A percentile compares a stretch with the other conserved stretches of the same genome.
These are phyloP conservation scores for Actinernus sp. DNA, from an alignment of 92 coral and sea anemone genomes.

Conservation along the genomic window DNA sequence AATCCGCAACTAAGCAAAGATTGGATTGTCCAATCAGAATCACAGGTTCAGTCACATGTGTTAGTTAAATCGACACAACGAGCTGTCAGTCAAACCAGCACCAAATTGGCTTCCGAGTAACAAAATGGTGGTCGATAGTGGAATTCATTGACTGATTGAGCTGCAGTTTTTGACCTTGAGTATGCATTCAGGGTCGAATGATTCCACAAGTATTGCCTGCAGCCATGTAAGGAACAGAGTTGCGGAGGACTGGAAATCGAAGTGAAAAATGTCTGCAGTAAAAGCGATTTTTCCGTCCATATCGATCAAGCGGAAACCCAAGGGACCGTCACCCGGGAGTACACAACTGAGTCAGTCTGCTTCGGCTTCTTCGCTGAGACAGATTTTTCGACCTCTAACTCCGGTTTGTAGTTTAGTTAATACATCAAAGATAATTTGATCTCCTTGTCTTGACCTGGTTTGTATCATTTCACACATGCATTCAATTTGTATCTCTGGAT, in stretches of 20 bases:
- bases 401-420: constrained; percentile 76
- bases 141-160: constrained; percentile 20
- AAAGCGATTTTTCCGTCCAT: constrained; percentile 81
- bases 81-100: constrained; percentile 42
- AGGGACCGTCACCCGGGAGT: constrained; percentile 39
- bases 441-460: constrained; percentile 18
- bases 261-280: constrained; percentile 67
- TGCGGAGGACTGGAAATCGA: constrained; percentile 32
- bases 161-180: constrained; percentile 13
- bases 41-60: constrained; percentile 17
- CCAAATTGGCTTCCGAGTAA: no score
- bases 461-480: constrained; percentile 3
- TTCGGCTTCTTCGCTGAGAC: constrained; percentile 9
- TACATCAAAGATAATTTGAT: constrained; percentile 5
- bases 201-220: constrained; percentile 3
- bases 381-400: constrained; percentile 74
- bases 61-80: constrained; percentile 5
- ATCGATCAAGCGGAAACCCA: constrained; percentile 75
- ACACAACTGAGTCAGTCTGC: constrained; percentile 15
- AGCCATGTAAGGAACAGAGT: constrained; percentile 3
- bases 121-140: constrained; percentile 62
- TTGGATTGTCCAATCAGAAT: constrained; percentile 32
- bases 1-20: not conserved
- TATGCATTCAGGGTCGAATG: not conserved
- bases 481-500: constrained; percentile 19